Conservation (phyloP, 2,113 vertebrate species). For the Typhlomys cinereus region DNA sequence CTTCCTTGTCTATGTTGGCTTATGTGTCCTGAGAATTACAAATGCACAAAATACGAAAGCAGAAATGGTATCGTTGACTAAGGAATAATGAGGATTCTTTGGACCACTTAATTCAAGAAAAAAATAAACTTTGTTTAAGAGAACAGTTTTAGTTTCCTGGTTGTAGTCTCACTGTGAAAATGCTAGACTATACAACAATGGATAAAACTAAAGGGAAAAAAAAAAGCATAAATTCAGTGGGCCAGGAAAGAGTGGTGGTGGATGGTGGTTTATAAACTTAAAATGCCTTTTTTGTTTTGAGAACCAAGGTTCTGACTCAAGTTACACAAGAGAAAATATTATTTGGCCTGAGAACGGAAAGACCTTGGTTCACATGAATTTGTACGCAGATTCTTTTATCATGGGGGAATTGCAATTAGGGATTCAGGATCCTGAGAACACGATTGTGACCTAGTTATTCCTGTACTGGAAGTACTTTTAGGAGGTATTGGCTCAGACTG, state of each 20-base stretch:
- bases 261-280: conserved; percentile 56
- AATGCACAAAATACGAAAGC: conserved; percentile 24
- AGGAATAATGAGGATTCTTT: conserved; percentile 21
- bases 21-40: background rate
- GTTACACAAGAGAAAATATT: conserved; percentile 62
- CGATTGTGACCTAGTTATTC: conserved; percentile 70
- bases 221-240: conserved; percentile 19
- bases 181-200: conserved; percentile 47
- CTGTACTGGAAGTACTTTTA: conserved; percentile 69
- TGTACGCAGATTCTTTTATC: conserved; percentile 49
- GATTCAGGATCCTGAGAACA: conserved; percentile 70
- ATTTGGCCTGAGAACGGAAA: conserved; percentile 66
- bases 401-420: conserved; percentile 68
- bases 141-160: conserved; percentile 55
- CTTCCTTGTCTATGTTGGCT: background rate
- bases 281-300: conserved; percentile 61
- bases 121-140: conserved; percentile 61
- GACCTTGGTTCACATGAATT: conserved; percentile 55
- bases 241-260: conserved; percentile 30
- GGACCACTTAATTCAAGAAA: conserved; percentile 57
- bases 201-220: conserved; percentile 39
- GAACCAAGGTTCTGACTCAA: conserved; percentile 50
- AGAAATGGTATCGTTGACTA: conserved; percentile 18
- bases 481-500: conserved; percentile 79
- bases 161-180: conserved; percentile 62